Conservation (phyloP, 1,140 invertebrate species). For the Polyergus mexicanus region DNA sequence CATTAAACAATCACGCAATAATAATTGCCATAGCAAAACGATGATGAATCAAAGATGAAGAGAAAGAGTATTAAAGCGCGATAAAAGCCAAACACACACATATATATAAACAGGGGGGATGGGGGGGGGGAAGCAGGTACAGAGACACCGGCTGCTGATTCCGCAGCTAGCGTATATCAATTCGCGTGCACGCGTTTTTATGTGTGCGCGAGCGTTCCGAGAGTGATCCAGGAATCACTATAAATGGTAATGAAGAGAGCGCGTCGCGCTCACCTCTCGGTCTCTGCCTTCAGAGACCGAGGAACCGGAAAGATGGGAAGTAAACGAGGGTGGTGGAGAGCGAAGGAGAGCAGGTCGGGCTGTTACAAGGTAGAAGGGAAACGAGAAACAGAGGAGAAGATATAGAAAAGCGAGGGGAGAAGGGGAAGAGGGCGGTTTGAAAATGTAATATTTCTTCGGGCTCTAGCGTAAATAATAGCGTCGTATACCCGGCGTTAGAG, state of each 20-base stretch:
- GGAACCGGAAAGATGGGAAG: slow-evolving; percentile 61
- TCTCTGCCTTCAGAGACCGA: slow-evolving; percentile 54
- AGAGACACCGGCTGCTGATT: slow-evolving; percentile 59
- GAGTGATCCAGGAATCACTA: slow-evolving; percentile 84
- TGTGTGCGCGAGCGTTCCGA: slow-evolving; percentile 71
- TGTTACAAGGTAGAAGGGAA: slow-evolving; percentile 19
- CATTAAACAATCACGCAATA: slow-evolving; percentile 11
- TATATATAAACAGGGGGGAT: not conserved
- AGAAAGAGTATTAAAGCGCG: slow-evolving; percentile 22
- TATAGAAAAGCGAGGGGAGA: slow-evolving; percentile 60
- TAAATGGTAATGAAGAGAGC: slow-evolving; percentile 85
- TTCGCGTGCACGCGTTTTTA: slow-evolving; percentile 69
- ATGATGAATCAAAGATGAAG: not conserved
- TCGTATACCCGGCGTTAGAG: slow-evolving; percentile 64
- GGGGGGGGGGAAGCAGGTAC: not conserved
- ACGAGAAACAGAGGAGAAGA: slow-evolving; percentile 30
- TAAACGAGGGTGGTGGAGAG: slow-evolving; percentile 54
- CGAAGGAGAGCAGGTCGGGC: slow-evolving; percentile 9
- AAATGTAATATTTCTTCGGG: slow-evolving; percentile 84
- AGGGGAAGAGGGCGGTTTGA: slow-evolving; percentile 67
- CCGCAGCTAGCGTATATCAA: slow-evolving; percentile 56
- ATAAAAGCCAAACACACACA: not conserved
- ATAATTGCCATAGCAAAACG: not conserved
- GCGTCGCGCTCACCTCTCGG: slow-evolving; percentile 68
- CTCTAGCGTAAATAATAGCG: slow-evolving; percentile 80